Conservation (phyloP, 2,797 vertebrate species). For the Alcedo quadribrachys region DNA sequence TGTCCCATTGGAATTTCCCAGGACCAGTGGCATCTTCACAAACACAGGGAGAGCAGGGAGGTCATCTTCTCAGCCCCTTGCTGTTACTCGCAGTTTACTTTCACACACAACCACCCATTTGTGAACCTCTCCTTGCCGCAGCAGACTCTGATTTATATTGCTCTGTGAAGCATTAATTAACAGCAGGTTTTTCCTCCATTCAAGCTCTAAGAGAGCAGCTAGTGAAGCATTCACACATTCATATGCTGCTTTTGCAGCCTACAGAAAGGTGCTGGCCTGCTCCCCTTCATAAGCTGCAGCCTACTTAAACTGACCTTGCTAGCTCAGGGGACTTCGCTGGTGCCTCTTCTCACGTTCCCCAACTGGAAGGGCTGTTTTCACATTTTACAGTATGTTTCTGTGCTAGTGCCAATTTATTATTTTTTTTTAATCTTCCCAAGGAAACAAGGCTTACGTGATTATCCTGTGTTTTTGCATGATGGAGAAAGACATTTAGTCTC, state of each 20-base stretch:
- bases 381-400: background rate
- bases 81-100: background rate
- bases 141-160: background rate
- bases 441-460: slow-evolving; percentile 9
- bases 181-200: background rate
- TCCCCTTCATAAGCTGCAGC: background rate
- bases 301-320: background rate
- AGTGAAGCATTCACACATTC: background rate
- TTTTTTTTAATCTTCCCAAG: slow-evolving; percentile 5
- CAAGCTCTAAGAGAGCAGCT: slow-evolving; percentile 25
- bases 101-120: background rate
- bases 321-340: background rate
- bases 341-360: slow-evolving; percentile 9
- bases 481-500: background rate
- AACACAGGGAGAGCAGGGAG: rapidly evolving
- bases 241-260: background rate
- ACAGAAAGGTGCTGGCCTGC: background rate
- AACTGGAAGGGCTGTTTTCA: slow-evolving; percentile 5
- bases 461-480: background rate
- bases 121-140: background rate
- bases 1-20: background rate
- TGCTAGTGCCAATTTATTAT: background rate
- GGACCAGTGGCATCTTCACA: background rate
- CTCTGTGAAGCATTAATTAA: slow-evolving; percentile 8
- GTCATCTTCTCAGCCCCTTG: background rate